phyloP scores from a whole-genome alignment of 1,140 invertebrate species.

The Diabrotica undecimpunctata region DNA sequence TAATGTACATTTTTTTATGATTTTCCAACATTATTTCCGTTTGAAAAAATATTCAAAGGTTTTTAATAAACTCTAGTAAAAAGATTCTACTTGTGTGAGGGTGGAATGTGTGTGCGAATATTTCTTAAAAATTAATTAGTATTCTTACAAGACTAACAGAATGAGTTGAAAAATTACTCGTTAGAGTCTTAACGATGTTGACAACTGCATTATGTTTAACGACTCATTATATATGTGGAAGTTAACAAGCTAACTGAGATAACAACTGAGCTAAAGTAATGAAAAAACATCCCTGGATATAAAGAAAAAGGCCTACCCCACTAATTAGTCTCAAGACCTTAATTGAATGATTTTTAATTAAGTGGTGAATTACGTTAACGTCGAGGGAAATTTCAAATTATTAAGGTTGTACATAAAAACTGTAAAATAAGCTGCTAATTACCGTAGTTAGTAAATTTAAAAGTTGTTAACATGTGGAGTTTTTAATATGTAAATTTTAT shows the following conservation, averaged over 20 bases:
- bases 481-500: background rate
- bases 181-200: slow-evolving; percentile 4
- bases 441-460: slow-evolving; percentile 7
- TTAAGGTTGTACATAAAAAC: background rate
- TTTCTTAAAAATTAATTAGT: too few relatives aligned
- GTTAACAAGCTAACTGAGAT: slow-evolving; percentile 33
- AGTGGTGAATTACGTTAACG: slow-evolving; percentile 36
- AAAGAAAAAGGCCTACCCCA: slow-evolving; percentile 46
- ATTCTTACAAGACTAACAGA: too few relatives aligned
- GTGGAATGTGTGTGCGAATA: too few relatives aligned
- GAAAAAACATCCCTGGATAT: slow-evolving; percentile 26
- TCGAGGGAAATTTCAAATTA: slow-evolving; percentile 1
- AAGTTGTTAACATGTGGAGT: background rate
- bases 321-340: slow-evolving; percentile 62
- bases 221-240: slow-evolving; percentile 38
- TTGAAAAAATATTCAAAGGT: too few relatives aligned
- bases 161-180: too few relatives aligned
- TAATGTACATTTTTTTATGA: too few relatives aligned
- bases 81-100: too few relatives aligned
- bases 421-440: slow-evolving; percentile 23
- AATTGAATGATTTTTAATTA: slow-evolving; percentile 65
- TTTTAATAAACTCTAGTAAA: too few relatives aligned
- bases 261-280: slow-evolving; percentile 21
- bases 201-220: slow-evolving; percentile 26
- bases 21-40: too few relatives aligned